These are phyloP conservation scores for Wiebesia pumilae DNA, from an alignment of 1,140 invertebrate species.

Conservation along the genomic window DNA sequence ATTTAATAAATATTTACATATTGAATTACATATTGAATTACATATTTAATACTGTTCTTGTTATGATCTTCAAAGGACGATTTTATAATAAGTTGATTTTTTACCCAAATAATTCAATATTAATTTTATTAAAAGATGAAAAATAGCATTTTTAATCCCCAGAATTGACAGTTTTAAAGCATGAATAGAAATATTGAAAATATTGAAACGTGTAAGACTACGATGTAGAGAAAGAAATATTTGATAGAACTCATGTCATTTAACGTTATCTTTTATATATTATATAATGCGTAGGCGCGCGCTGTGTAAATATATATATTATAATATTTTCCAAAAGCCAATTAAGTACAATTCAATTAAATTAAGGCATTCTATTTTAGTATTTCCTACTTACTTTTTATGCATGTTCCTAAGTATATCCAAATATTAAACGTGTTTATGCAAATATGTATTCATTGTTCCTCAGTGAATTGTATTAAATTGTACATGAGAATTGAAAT, in stretches of 20 bases:
- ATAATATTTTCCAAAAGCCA: constrained; percentile 73
- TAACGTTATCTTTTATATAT: constrained; percentile 74
- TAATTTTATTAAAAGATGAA: neutral
- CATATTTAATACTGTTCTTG: no score
- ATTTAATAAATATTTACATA: no score
- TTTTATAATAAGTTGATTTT: no score
- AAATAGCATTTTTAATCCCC: neutral
- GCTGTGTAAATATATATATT: constrained; percentile 68
- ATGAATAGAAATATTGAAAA: constrained; percentile 62
- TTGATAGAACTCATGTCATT: constrained; percentile 73
- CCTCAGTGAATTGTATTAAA: no score
- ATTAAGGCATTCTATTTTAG: constrained; percentile 67
- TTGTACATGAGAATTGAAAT: no score
- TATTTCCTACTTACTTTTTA: constrained; percentile 56
- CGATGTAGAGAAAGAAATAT: constrained; percentile 64
- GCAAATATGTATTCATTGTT: no score
- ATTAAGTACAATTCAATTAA: constrained; percentile 74
- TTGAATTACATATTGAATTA: no score
- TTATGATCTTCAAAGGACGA: no score
- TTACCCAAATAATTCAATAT: neutral
- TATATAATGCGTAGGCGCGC: constrained; percentile 67
- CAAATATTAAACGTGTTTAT: no score
- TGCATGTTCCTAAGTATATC: no score
- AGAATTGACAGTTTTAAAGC: neutral
- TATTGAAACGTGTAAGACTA: no score